Percentiles rank a stretch among this genome's conserved stretches.
Evolutionary conservation across 2,797 vertebrate genomes (phyloP).

Genomic region (Phylloscopus collybita): DNA sequence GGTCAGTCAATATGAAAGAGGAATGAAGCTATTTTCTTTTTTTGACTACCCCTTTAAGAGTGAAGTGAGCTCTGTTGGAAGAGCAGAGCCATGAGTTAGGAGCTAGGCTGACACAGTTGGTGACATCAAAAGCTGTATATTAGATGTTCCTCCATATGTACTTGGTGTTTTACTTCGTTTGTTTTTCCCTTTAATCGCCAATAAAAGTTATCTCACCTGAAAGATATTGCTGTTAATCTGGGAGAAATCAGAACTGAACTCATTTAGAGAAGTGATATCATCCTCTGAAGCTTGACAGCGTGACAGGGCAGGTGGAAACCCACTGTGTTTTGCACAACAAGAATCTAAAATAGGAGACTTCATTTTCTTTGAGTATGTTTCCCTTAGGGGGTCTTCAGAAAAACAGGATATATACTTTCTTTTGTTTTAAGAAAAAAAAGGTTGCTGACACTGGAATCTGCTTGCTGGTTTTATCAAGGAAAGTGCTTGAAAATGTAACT

Average conservation of each 20-base stretch:
- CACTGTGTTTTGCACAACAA: conserved; percentile 56
- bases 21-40: not conserved
- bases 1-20: not conserved
- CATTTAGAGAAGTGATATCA: conserved; percentile 11
- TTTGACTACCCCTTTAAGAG: not conserved
- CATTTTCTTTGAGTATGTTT: conserved; percentile 63
- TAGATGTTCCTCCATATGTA: not conserved
- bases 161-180: not conserved
- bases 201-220: not conserved
- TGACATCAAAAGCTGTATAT: not conserved
- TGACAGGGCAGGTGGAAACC: conserved; percentile 37
- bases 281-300: not conserved
- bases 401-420: not conserved
- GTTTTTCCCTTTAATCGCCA: not conserved
- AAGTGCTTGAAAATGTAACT: not conserved
- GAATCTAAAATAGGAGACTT: conserved; percentile 33
- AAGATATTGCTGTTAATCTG: conserved; percentile 14
- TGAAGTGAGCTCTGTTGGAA: not conserved
- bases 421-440: not conserved
- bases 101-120: not conserved
- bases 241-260: conserved; percentile 11
- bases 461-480: conserved; percentile 45
- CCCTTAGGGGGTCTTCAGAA: conserved; percentile 46
- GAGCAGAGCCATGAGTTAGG: not conserved
- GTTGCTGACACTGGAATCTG: not conserved